Evolutionary conservation across 2,113 vertebrate genomes (phyloP), one percentile per base, ranked within the genome.

Genomic region (Python bivittatus): DNA sequence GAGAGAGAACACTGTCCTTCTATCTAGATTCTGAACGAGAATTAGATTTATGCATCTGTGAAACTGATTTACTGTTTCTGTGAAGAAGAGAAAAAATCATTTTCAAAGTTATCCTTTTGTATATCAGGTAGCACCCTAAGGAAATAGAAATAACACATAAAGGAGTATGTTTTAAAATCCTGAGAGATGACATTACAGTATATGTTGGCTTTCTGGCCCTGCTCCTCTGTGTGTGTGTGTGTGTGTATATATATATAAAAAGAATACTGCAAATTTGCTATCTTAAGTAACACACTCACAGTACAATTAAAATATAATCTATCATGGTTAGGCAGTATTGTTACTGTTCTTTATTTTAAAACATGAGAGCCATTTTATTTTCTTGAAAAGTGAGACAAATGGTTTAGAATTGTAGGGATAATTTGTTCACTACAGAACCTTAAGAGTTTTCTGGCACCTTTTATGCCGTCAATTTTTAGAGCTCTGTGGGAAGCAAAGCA

Each of bases 41-140:
- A 94, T 96, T 96, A 88, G 88, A 92, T 85, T 94, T 93, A 84
- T 83, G 38, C 38, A 93, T 96, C 92, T 95, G 53, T 96, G 83
- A 94, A 95, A 96, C 89, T 90, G 38, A 95, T 93, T 83, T 94
- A 95, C 44, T 92, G 52, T 93, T 94, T 88, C 89, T 93, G 57
- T 68, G 79, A 96, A 83, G 85, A 95, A 94, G 88, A 95, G 38
- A 94, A 79, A 0, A 7, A 88, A 94, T n/a, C 56, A 79, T 92
- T 96, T 97, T 95, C 87, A 93, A 95, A 96, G n/a, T 90, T 94
- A 61, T 84, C 94, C 92, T 92, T 93, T 94, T 57, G 91, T 88
- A n/a, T n/a, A 92, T 33, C 92, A 91, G 95, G 93, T 95, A 94
- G 94, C 96, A 88, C 54, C 54, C 87, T 83, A 84, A 95, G 93